phyloP scores from a whole-genome alignment of 37 sponge, comb jelly and placozoan species.

The Tethya wilhelma region DNA sequence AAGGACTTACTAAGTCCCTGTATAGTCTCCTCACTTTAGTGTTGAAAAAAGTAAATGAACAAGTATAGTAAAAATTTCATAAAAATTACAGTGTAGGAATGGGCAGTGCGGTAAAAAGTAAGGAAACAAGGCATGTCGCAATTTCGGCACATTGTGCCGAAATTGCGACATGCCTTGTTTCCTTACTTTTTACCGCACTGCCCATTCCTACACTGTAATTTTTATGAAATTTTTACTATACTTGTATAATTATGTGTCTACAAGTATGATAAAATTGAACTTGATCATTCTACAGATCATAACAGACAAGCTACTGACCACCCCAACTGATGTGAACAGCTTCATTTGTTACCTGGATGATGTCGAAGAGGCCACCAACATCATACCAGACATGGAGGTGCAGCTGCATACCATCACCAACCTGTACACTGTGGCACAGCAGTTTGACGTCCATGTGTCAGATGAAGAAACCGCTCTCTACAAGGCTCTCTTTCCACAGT shows the following conservation, averaged over 20 bases:
- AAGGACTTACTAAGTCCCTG: too few relatives aligned
- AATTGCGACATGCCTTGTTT: too few relatives aligned
- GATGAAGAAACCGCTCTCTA: constrained; percentile 63
- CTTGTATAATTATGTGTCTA: neutral
- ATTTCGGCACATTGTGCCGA: too few relatives aligned
- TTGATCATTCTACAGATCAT: constrained; percentile 18
- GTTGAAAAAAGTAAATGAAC: too few relatives aligned
- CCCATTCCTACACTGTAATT: too few relatives aligned
- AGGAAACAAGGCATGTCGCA: too few relatives aligned
- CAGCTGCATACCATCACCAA: constrained; percentile 37
- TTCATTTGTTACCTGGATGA: constrained; percentile 46
- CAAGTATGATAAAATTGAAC: neutral
- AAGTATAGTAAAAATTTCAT: too few relatives aligned
- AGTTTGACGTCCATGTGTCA: constrained; percentile 53
- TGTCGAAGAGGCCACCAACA: constrained; percentile 36
- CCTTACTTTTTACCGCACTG: too few relatives aligned
- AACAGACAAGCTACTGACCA: constrained; percentile 25
- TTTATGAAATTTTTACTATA: too few relatives aligned
- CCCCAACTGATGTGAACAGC: constrained; percentile 34
- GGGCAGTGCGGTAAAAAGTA: too few relatives aligned
- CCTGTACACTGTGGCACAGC: constrained; percentile 62
- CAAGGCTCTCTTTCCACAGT: constrained; percentile 54
- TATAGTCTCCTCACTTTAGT: too few relatives aligned
- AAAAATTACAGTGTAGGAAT: too few relatives aligned
- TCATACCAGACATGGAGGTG: constrained; percentile 44